Evolutionary conservation across 1,140 invertebrate species (phyloP), one percentile per base, ranked within the genome.

Genomic region (Heliconius melpomene): DNA sequence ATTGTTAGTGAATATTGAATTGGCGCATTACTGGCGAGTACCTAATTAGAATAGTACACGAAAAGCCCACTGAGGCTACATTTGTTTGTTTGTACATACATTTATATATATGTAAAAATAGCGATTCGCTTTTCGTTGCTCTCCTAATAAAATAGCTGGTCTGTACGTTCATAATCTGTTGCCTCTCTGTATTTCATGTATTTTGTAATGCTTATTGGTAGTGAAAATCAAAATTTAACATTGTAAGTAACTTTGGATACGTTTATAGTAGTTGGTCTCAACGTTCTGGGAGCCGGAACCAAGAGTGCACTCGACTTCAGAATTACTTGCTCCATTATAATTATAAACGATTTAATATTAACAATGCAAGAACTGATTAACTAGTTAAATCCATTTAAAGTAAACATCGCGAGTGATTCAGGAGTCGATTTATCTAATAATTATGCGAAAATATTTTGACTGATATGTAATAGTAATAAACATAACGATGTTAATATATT

Each of bases 21-120:
- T 94, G 93, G 93, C 93, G 93, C 93, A 94, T 94, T 94, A 94
- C 93, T 94, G 92, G 91, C 91, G 93, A 93, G 93, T 94, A 94
- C 93, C 93, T 94, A 93, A 94, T 93, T 94, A 94, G 91, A 86
- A 85, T 93, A 93, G 89, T 90, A 92, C 89, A 90, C 88, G 89
- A 87, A 86, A 85, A 91, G 92, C 92, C 93, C 88, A 75, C 79
- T 79, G 92, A 94, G 93, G 93, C 92, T 94, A 89, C 86, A 91
- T 88, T 88, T 84, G 89, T 88, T 88, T 84, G 89, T 90, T 82
- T 85, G 89, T 92, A 91, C 88, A 91, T 93, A 93, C 83, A 85
- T 87, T 84, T 83, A 87, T 80, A 46, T 82, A 90, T 82, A 80
- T 87, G 82, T 90, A 89, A 88, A 46, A 83, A 86, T 87, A 88